Evolutionary conservation across 2,888 invertebrate genomes (phyloP).

Genomic region (Zygogramma bicolorata): DNA sequence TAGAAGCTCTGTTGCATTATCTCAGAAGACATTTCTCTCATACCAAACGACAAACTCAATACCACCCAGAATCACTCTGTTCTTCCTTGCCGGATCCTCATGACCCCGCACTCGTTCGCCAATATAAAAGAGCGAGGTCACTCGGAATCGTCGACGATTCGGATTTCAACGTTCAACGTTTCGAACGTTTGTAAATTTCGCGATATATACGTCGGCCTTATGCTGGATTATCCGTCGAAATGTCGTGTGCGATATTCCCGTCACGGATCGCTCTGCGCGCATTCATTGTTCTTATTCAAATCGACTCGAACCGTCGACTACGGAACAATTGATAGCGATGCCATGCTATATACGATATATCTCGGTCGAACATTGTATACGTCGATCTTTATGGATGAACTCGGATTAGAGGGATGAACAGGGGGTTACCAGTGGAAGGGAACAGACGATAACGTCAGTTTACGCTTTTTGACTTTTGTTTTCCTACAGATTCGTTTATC

Average conservation of each 20-base stretch:
- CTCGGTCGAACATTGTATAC: not conserved
- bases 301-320: constrained; percentile 49
- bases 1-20: not conserved
- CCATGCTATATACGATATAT: not conserved
- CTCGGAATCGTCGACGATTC: not conserved
- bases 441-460: no score
- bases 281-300: constrained; percentile 60
- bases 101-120: not conserved
- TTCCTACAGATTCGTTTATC: no score
- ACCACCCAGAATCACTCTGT: not conserved
- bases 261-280: constrained; percentile 53
- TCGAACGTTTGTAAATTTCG: constrained; percentile 2
- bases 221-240: constrained; percentile 49
- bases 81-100: not conserved
- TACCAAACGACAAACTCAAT: not conserved
- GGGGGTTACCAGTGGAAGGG: no score
- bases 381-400: not conserved
- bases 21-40: not conserved
- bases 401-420: no score
- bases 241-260: constrained; percentile 54
- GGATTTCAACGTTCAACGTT: not conserved
- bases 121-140: not conserved
- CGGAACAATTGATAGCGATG: constrained; percentile 53
- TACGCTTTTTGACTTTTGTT: no score
- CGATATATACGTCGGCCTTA: constrained; percentile 25